phyloP scores from a whole-genome alignment of 2,797 vertebrate genomes.

The Sciurus carolinensis region DNA sequence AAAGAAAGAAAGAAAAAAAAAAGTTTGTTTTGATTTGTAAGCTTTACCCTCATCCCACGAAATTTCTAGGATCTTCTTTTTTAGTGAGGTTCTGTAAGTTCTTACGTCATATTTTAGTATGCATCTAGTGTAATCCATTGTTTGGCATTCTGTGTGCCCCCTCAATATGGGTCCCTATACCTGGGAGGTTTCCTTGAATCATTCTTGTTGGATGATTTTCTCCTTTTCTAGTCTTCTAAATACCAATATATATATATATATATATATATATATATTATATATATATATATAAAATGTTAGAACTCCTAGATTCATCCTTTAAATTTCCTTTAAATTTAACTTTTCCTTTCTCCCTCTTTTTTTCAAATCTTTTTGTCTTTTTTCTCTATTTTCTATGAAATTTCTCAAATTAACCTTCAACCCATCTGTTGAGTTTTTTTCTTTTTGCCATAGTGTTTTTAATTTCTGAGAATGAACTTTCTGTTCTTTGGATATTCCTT shows the following conservation, averaged over 20 bases:
- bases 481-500: background rate
- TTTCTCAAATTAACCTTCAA: constrained; percentile 26
- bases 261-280: too few relatives aligned
- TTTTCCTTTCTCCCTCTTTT: background rate
- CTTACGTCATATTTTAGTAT: background rate
- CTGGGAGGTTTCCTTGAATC: background rate
- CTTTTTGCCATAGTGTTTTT: background rate
- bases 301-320: background rate
- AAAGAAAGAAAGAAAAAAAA: background rate
- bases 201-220: constrained; percentile 17
- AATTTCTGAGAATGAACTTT: background rate
- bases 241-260: background rate
- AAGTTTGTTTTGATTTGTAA: background rate
- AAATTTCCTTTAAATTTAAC: background rate
- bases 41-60: background rate
- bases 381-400: constrained; percentile 10
- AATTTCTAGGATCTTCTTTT: background rate
- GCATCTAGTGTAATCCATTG: background rate
- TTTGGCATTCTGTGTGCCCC: background rate
- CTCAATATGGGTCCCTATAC: background rate
- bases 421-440: background rate
- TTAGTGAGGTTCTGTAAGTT: background rate
- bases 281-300: background rate
- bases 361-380: background rate
- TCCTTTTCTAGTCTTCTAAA: constrained; percentile 15